These are phyloP conservation scores for Lottia gigantea DNA, from an alignment of 2,888 invertebrate genomes.

Conservation along the genomic window DNA sequence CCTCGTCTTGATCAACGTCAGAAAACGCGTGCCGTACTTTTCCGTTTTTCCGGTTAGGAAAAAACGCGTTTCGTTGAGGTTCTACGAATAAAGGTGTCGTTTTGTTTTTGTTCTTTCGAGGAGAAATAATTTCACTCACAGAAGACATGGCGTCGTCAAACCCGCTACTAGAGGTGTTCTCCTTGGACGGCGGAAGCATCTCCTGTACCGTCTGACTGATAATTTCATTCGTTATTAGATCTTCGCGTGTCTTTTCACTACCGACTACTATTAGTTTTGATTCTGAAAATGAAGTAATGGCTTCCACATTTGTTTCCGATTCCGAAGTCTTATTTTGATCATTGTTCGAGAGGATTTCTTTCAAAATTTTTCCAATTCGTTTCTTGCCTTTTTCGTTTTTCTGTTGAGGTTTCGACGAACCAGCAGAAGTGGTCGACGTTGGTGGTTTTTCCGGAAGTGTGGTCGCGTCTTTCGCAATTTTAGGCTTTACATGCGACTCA, in stretches of 20 bases:
- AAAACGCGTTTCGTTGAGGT: neutral
- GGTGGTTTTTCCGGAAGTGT: neutral
- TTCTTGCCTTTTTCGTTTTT: conserved; percentile 2
- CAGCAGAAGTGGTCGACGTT: neutral
- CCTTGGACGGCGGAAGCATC: neutral
- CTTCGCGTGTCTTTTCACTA: neutral
- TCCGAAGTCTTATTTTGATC: neutral
- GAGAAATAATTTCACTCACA: neutral
- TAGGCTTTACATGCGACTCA: neutral
- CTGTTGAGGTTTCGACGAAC: neutral
- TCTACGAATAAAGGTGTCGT: neutral
- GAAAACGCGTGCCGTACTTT: neutral
- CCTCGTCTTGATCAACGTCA: conserved; percentile 14
- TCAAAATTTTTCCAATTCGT: conserved; percentile 19
- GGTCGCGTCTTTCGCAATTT: neutral
- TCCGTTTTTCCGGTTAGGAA: neutral
- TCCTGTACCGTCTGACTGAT: neutral
- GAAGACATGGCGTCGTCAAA: conserved; percentile 1
- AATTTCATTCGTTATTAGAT: neutral
- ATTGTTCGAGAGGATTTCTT: conserved; percentile 16
- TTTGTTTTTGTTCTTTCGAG: neutral
- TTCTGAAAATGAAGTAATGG: neutral
- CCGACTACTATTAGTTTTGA: conserved; percentile 6
- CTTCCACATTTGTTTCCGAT: neutral
- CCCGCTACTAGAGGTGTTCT: neutral